Conservation (phyloP, 2,888 invertebrate species). For the Ceramica pisi region DNA sequence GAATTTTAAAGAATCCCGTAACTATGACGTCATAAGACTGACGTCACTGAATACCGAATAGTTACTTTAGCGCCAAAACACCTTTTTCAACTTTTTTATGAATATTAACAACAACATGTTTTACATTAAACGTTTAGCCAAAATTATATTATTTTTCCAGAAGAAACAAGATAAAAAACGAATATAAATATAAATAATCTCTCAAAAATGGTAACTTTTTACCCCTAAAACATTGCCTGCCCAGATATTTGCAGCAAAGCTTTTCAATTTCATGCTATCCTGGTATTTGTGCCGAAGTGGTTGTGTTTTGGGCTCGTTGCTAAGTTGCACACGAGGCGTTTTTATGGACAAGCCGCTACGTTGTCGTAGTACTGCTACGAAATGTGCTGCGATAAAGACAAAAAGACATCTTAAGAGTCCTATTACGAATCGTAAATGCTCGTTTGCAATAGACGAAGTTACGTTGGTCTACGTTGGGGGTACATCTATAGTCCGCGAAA, state of each 20-base stretch:
- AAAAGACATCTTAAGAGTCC: too few relatives aligned
- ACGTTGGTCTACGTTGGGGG: too few relatives aligned
- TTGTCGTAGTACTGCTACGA: neutral
- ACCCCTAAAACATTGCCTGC: neutral
- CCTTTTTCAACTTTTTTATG: neutral
- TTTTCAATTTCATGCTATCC: conserved; percentile 3
- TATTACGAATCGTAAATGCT: too few relatives aligned
- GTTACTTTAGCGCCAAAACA: neutral
- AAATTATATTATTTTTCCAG: neutral
- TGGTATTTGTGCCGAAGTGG: conserved; percentile 10
- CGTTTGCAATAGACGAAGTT: too few relatives aligned
- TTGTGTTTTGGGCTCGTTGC: conserved; percentile 17
- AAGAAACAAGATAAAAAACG: too few relatives aligned
- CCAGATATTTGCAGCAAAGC: neutral
- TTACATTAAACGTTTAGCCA: neutral
- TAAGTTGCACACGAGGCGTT: conserved; percentile 8
- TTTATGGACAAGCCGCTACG: neutral
- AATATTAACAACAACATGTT: neutral
- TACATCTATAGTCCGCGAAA: too few relatives aligned
- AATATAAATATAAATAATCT: neutral
- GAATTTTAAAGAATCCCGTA: conserved; percentile 33
- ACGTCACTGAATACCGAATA: conserved; percentile 27
- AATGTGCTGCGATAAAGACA: too few relatives aligned
- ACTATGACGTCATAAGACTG: conserved; percentile 35
- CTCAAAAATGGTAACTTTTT: neutral